A percentile compares a stretch with the other conserved stretches of the same genome.
These are phyloP conservation scores for Aleiodes alternator DNA, from an alignment of 2,888 invertebrate genomes.

Conservation along the genomic window DNA sequence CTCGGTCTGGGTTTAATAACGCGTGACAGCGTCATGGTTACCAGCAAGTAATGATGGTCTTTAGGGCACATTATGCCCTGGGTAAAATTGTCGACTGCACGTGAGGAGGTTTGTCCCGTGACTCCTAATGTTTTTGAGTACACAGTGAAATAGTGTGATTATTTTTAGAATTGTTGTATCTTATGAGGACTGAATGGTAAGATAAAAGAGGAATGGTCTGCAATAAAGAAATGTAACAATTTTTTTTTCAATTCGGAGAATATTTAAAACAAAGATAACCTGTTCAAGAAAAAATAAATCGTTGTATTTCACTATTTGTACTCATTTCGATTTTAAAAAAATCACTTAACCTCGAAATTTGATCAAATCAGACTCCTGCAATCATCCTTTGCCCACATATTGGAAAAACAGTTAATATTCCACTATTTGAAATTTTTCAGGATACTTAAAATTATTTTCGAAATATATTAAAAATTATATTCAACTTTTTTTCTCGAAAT, in stretches of 20 bases:
- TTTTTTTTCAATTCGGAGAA: not conserved
- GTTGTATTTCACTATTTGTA: too few relatives aligned
- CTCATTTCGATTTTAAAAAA: too few relatives aligned
- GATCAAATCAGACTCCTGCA: too few relatives aligned
- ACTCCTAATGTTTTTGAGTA: conserved; percentile 9
- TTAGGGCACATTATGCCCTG: conserved; percentile 44
- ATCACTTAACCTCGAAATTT: too few relatives aligned
- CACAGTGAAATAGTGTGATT: not conserved
- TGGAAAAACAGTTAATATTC: too few relatives aligned
- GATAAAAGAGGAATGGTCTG: not conserved
- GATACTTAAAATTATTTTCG: too few relatives aligned
- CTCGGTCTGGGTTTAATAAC: conserved; percentile 43
- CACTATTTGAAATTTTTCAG: too few relatives aligned
- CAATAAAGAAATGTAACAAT: not conserved
- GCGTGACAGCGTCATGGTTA: conserved; percentile 45
- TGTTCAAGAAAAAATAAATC: too few relatives aligned
- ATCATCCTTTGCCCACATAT: too few relatives aligned
- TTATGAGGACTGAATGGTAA: not conserved
- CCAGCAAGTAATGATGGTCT: conserved; percentile 46
- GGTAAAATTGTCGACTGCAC: conserved; percentile 40
- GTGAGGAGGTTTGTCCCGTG: conserved; percentile 20
- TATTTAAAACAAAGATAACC: too few relatives aligned
- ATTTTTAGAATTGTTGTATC: conserved; percentile 16
- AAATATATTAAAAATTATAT: too few relatives aligned
- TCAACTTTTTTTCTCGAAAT: too few relatives aligned